These are phyloP conservation scores for Cynopterus brachyotis DNA, from an alignment of 2,113 vertebrate genomes.

Conservation along the genomic window DNA sequence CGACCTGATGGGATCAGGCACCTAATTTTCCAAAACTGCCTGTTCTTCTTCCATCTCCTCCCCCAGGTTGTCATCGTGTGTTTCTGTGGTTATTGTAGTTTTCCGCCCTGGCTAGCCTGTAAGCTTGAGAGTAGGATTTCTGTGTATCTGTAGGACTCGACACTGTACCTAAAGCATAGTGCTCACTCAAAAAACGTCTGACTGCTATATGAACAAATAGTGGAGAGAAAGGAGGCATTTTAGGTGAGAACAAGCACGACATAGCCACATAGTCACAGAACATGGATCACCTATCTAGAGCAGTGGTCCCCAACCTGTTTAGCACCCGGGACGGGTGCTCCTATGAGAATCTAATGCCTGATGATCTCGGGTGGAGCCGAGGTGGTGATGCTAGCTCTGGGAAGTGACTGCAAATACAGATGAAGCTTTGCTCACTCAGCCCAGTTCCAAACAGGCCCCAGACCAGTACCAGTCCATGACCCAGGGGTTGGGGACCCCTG, in stretches of 20 bases:
- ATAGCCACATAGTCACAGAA: not conserved
- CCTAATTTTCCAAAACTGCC: not conserved
- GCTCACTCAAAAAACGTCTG: not conserved
- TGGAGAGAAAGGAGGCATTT: not conserved
- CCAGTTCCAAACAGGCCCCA: no score
- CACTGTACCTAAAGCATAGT: not conserved
- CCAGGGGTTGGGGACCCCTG: no score
- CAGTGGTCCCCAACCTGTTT: no score
- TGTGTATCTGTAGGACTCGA: not conserved
- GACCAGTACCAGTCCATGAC: no score
- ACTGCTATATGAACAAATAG: not conserved
- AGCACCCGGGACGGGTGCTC: no score
- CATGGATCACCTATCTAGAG: not conserved
- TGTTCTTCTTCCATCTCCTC: not conserved
- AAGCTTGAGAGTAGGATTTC: not conserved
- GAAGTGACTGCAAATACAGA: no score
- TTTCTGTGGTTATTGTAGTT: not conserved
- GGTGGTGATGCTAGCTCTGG: no score
- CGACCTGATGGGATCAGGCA: not conserved
- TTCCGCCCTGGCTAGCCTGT: not conserved
- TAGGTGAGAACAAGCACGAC: not conserved
- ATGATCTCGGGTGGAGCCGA: no score
- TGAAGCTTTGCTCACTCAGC: no score
- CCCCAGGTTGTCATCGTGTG: not conserved
- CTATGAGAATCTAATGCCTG: no score